Conservation (phyloP, 1,140 invertebrate species). For the Pseudoatta argentina region DNA sequence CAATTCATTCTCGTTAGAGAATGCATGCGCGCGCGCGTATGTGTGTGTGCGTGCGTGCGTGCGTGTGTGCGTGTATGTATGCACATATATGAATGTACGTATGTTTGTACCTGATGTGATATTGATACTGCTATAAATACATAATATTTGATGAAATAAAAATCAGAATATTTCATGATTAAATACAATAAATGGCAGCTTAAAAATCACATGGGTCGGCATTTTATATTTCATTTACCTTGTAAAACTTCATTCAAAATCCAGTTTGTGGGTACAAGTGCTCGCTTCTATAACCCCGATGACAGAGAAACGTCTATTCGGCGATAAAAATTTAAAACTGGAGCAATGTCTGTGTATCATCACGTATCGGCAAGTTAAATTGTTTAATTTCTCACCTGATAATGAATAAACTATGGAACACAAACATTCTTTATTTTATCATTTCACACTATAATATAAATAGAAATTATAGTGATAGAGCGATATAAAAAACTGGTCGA, state of each 20-base stretch:
- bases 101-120: background rate
- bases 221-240: constrained; percentile 33
- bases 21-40: no score
- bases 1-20: background rate
- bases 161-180: constrained; percentile 4
- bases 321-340: constrained; percentile 9
- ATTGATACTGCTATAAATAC: background rate
- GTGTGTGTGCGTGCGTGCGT: no score
- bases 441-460: background rate
- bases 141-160: constrained; percentile 24
- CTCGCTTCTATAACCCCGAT: background rate
- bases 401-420: background rate
- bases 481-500: background rate
- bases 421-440: constrained; percentile 16
- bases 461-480: background rate
- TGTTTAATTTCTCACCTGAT: background rate
- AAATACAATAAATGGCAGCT: constrained; percentile 16
- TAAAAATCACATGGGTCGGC: background rate
- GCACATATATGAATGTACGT: no score
- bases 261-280: background rate
- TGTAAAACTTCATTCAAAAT: constrained; percentile 19
- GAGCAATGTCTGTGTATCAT: background rate
- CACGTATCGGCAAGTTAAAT: background rate
- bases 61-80: no score
- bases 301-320: constrained; percentile 9